Conservation (phyloP, 2,888 invertebrate genomes). For the Scaptomyza reducta region DNA sequence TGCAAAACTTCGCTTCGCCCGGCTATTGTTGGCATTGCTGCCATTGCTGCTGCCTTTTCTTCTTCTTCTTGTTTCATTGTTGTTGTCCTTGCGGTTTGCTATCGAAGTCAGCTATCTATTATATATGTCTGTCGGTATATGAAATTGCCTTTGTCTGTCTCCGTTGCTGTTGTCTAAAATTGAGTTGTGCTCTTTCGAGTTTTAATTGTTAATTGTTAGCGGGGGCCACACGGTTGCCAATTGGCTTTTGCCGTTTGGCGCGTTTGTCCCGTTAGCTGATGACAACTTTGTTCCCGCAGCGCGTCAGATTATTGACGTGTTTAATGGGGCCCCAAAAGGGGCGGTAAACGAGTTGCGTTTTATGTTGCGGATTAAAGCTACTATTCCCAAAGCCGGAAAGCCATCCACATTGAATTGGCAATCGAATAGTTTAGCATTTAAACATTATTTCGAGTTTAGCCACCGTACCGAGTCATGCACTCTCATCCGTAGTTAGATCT, state of each 20-base stretch:
- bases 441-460: conserved; percentile 3
- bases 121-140: conserved; percentile 28
- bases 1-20: conserved; percentile 54
- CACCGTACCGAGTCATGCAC: conserved; percentile 11
- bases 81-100: conserved; percentile 43
- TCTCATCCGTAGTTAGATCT: neutral
- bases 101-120: conserved; percentile 60
- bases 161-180: conserved; percentile 54
- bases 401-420: conserved; percentile 13
- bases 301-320: conserved; percentile 50
- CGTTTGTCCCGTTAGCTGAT: conserved; percentile 34
- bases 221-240: conserved; percentile 47
- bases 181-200: conserved; percentile 79
- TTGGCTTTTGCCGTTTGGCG: neutral
- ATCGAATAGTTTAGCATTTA: conserved; percentile 25
- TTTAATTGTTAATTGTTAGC: conserved; percentile 80
- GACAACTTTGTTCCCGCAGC: conserved; percentile 54
- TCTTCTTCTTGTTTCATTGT: conserved; percentile 22
- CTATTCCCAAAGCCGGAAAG: conserved; percentile 17
- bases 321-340: conserved; percentile 39
- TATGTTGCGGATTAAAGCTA: conserved; percentile 15
- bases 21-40: conserved; percentile 47
- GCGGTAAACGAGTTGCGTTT: neutral
- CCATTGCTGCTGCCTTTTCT: conserved; percentile 22
- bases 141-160: neutral